Evolutionary conservation across 2,888 invertebrate species (phyloP), one percentile per base, ranked within the genome.

Genomic region (Theodoxus fluviatilis): DNA sequence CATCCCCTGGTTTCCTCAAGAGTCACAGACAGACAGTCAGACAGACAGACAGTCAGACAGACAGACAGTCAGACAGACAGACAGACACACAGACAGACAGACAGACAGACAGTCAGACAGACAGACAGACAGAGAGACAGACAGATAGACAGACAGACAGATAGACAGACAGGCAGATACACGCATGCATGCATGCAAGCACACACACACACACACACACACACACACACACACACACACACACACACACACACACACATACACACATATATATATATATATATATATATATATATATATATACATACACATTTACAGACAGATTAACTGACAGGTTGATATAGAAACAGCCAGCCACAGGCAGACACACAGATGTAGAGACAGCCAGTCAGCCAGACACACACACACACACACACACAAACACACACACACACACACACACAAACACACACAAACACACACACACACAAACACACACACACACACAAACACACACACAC

Each of bases 201-300:
- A 55, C 55, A 7, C 28, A 52, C 22, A 57, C 55, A 68, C 68
- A 55, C 38, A 38, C 37, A 33, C 35, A 55, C 68, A 57, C 38
- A 63, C 64, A 63, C 64, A 63, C 64, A 2, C 38, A 33, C 25
- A 33, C 33, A 33, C 12, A 35, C 35, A 61, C 33, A 61, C 61
- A 35, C 18, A 61, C 61, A 61, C 33, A 61, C 61, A 61, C 2
- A 37, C 38, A 63, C 37, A 15, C 7, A 43, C 15, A 15, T 43
- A 15, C 12, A 43, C 43, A 12, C 12, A 43, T 12, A 15, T 43
- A 43, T 43, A 15, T 43, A 43, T 12, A 12, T 43, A 43, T 43
- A 12, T 43, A n/a, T 43, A 43, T 12, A 9, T 43, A 43, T 9
- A 43, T 12, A 15, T 43, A 43, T 15, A 43, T 9, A 43, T 15